Conservation (phyloP, 2,797 vertebrate genomes). For the Melanotaenia nigrans region DNA sequence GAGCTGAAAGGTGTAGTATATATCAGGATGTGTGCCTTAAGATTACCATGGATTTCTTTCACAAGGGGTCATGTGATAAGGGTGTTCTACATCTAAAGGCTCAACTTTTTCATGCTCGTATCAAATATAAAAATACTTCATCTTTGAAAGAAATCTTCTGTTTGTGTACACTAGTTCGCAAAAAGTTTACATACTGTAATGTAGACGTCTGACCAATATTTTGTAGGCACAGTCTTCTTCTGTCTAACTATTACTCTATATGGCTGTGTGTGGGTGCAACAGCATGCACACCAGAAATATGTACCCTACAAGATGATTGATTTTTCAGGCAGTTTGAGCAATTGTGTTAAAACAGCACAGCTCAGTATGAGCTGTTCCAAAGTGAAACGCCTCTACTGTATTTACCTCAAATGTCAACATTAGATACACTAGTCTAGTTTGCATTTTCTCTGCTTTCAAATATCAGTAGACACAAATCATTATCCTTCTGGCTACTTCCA, state of each 20-base stretch:
- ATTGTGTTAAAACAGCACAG: constrained; percentile 28
- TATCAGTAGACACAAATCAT: constrained; percentile 2
- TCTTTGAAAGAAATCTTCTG: constrained; percentile 46
- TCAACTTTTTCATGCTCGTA: constrained; percentile 15
- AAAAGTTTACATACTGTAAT: constrained; percentile 22
- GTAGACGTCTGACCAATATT: constrained; percentile 10
- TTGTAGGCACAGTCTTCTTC: constrained; percentile 4
- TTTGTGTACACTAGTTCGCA: constrained; percentile 39
- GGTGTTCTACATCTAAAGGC: not conserved
- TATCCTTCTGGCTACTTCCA: constrained; percentile 9
- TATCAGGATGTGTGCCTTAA: constrained; percentile 25
- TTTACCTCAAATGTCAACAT: constrained; percentile 27
- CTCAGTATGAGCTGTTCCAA: constrained; percentile 17
- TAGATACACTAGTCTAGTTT: constrained; percentile 5
- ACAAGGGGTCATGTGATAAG: constrained; percentile 1
- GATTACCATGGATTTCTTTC: constrained; percentile 16
- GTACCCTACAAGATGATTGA: constrained; percentile 40
- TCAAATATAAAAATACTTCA: constrained; percentile 29
- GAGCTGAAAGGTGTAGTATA: not conserved
- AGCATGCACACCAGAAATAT: constrained; percentile 25
- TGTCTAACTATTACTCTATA: constrained; percentile 9
- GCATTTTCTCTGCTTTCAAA: constrained; percentile 17
- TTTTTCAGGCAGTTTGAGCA: constrained; percentile 53
- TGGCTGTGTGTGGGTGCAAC: constrained; percentile 10
- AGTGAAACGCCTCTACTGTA: constrained; percentile 23